Percentiles rank a stretch among this genome's conserved stretches.
These are phyloP conservation scores for Antechinus flavipes DNA, from an alignment of 2,113 vertebrate species.

Conservation along the genomic window DNA sequence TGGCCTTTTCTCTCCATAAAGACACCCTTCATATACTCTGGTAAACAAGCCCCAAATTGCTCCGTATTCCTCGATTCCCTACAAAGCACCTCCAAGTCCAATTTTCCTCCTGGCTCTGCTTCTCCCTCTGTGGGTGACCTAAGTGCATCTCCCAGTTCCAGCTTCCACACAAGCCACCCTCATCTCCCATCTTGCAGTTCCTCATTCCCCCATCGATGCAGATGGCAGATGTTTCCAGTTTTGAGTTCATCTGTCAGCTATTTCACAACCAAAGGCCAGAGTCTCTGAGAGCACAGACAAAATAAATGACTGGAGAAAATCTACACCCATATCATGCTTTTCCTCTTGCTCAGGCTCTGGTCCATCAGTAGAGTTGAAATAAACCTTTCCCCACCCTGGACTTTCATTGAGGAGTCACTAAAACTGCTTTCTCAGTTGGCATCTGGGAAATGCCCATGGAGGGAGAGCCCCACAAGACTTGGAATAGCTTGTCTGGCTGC, in stretches of 20 bases:
- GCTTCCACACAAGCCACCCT: not conserved
- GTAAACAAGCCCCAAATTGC: not conserved
- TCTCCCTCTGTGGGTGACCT: not conserved
- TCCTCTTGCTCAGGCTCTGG: not conserved
- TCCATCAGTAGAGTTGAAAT: not conserved
- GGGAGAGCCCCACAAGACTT: not conserved
- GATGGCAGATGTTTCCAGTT: not conserved
- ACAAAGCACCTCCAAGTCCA: not conserved
- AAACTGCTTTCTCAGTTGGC: not conserved
- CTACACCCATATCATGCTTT: not conserved
- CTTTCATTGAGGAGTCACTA: not conserved
- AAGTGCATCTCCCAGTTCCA: not conserved
- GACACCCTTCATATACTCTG: not conserved
- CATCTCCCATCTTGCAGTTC: no score
- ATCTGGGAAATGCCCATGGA: not conserved
- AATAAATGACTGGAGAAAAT: not conserved
- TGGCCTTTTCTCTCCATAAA: not conserved
- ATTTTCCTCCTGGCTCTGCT: not conserved
- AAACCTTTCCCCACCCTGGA: not conserved
- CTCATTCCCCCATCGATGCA: fast-evolving
- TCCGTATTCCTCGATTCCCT: not conserved
- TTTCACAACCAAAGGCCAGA: not conserved
- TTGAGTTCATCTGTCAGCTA: not conserved
- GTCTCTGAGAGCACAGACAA: not conserved
- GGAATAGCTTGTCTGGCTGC: not conserved